Percentiles rank a stretch among this genome's conserved stretches.
Conservation (phyloP, 2,888 invertebrate species). For the Erebia aethiops region DNA sequence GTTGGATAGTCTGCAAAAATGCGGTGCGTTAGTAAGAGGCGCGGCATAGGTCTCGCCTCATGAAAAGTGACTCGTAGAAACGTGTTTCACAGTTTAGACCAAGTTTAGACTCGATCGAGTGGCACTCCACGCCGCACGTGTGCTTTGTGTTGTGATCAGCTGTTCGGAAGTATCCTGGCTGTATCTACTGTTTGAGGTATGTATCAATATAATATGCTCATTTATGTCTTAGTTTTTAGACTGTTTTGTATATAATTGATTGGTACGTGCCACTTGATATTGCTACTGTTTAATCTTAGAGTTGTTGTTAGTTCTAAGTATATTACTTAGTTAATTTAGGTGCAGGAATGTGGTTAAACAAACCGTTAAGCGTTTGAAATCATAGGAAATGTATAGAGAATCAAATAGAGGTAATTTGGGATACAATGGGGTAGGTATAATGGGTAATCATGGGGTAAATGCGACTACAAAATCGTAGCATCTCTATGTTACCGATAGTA, state of each 20-base stretch:
- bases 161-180: conserved; percentile 1
- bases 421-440: no score
- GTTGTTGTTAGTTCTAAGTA: no score
- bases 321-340: no score
- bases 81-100: conserved; percentile 23
- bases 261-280: no score
- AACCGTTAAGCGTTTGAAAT: no score
- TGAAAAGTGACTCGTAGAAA: conserved; percentile 22
- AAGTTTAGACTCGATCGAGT: conserved; percentile 39
- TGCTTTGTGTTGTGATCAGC: conserved; percentile 29
- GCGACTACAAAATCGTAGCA: no score
- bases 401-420: no score
- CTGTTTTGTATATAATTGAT: background rate
- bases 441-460: no score
- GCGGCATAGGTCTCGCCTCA: conserved; percentile 67
- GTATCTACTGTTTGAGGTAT: conserved; percentile 23
- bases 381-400: no score
- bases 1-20: conserved; percentile 55
- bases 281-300: no score
- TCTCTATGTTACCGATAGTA: no score
- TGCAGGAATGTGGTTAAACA: no score
- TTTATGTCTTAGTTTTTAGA: background rate
- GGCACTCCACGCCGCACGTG: conserved; percentile 41
- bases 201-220: background rate
- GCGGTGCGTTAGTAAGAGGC: conserved; percentile 67